A percentile compares a stretch with the other conserved stretches of the same genome.
These are phyloP conservation scores for Episyrphus balteatus DNA, from an alignment of 1,140 invertebrate species.

Conservation along the genomic window DNA sequence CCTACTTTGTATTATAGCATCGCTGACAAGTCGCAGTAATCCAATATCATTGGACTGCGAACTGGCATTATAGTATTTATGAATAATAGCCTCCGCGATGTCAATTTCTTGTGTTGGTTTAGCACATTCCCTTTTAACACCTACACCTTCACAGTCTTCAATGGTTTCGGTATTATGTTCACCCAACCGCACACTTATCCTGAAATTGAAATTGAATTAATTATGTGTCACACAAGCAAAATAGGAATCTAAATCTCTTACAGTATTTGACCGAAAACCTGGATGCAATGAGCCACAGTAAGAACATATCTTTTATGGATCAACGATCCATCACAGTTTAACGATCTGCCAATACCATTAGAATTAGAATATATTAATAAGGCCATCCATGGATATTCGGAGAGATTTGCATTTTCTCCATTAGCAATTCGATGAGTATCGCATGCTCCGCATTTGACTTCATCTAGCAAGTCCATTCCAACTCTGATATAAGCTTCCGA, in stretches of 20 bases:
- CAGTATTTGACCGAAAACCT: constrained; percentile 3
- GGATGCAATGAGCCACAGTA: constrained; percentile 52
- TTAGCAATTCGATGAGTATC: constrained; percentile 16
- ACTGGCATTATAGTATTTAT: constrained; percentile 47
- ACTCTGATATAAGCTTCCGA: no score
- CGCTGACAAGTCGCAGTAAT: constrained; percentile 36
- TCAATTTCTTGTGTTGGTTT: constrained; percentile 42
- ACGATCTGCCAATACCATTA: constrained; percentile 7
- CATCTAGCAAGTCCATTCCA: no score
- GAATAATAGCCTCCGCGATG: constrained; percentile 44
- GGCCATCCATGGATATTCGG: constrained; percentile 43
- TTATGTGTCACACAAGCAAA: no score
- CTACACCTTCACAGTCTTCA: constrained; percentile 40
- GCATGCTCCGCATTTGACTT: constrained; percentile 6
- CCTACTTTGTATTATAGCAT: constrained; percentile 10
- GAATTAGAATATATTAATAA: constrained; percentile 39
- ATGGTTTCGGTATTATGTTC: constrained; percentile 46
- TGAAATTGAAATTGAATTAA: constrained; percentile 7
- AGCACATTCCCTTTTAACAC: constrained; percentile 27
- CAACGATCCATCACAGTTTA: constrained; percentile 37
- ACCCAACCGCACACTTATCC: constrained; percentile 46
- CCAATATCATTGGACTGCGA: constrained; percentile 57
- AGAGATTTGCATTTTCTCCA: constrained; percentile 33
- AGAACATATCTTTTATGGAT: constrained; percentile 39
- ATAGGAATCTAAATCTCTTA: no score